Conservation (phyloP, 2,797 vertebrate genomes). For the Danio jaintianensis region DNA sequence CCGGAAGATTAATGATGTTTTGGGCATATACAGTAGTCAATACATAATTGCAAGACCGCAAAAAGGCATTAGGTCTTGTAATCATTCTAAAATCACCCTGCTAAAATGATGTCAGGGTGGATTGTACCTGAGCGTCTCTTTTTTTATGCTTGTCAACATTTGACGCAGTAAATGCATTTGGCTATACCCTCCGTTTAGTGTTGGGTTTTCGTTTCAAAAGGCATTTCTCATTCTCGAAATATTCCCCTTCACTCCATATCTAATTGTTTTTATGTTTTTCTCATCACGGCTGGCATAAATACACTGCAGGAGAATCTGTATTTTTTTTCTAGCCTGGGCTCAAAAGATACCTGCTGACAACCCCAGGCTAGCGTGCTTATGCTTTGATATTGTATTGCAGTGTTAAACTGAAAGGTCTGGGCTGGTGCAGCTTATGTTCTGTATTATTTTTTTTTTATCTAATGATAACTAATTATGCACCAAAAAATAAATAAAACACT, state of each 20-base stretch:
- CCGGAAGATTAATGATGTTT: conserved; percentile 8
- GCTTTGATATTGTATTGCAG: conserved; percentile 65
- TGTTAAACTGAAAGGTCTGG: conserved; percentile 58
- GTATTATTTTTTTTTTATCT: conserved; percentile 58
- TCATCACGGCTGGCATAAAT: conserved; percentile 54
- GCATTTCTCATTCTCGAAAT: conserved; percentile 47
- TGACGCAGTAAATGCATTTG: conserved; percentile 46
- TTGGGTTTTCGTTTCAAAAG: conserved; percentile 54
- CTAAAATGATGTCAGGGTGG: conserved; percentile 1
- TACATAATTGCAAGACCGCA: not conserved
- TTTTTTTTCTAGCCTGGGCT: conserved; percentile 50
- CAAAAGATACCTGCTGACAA: conserved; percentile 69
- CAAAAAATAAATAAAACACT: not conserved
- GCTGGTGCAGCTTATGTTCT: conserved; percentile 67
- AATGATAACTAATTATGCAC: not conserved
- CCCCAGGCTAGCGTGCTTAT: conserved; percentile 59
- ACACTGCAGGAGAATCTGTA: conserved; percentile 46
- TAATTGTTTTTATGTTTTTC: conserved; percentile 63
- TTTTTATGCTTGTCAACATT: conserved; percentile 17
- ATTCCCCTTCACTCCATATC: conserved; percentile 47
- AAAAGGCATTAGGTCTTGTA: conserved; percentile 9
- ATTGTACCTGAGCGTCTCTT: not conserved
- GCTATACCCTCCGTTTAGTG: conserved; percentile 35
- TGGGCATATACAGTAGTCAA: not conserved
- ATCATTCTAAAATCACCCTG: not conserved